These are phyloP conservation scores for Iphiclides podalirius DNA, from an alignment of 2,888 invertebrate species.

Conservation along the genomic window DNA sequence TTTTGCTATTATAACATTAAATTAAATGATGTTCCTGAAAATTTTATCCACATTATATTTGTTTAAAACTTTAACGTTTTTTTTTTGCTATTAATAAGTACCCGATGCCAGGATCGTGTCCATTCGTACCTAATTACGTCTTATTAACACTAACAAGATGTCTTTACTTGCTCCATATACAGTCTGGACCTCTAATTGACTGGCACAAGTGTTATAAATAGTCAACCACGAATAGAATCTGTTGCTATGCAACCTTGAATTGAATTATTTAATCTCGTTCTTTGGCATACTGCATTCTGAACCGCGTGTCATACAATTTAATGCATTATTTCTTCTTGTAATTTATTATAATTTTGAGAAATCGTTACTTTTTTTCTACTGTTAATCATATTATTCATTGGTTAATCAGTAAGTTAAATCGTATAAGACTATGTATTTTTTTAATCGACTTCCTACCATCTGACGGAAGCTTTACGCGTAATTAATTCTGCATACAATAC, in stretches of 20 bases:
- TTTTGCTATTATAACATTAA: too few relatives aligned
- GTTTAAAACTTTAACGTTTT: too few relatives aligned
- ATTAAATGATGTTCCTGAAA: too few relatives aligned
- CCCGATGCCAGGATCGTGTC: neutral
- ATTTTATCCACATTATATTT: too few relatives aligned
- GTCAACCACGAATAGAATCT: slow-evolving; percentile 44
- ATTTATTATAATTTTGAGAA: too few relatives aligned
- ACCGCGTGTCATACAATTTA: too few relatives aligned
- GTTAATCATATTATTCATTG: neutral
- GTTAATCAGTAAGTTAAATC: neutral
- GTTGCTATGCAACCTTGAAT: slow-evolving; percentile 45
- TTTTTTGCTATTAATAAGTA: neutral
- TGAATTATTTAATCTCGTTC: slow-evolving; percentile 12
- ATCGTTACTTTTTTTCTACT: neutral
- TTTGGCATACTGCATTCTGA: slow-evolving; percentile 11
- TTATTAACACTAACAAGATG: neutral
- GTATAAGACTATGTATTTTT: neutral
- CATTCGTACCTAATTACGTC: neutral
- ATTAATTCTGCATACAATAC: slow-evolving; percentile 12
- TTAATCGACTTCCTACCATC: neutral
- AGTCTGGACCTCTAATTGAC: slow-evolving; percentile 59
- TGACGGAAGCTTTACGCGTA: slow-evolving; percentile 10
- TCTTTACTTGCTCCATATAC: slow-evolving; percentile 24
- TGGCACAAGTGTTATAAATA: slow-evolving; percentile 57
- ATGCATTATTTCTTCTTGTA: too few relatives aligned